Percentiles rank a stretch among this genome's conserved stretches.
phyloP scores from a whole-genome alignment of 2,113 vertebrate species.

The Leiothrix lutea region DNA sequence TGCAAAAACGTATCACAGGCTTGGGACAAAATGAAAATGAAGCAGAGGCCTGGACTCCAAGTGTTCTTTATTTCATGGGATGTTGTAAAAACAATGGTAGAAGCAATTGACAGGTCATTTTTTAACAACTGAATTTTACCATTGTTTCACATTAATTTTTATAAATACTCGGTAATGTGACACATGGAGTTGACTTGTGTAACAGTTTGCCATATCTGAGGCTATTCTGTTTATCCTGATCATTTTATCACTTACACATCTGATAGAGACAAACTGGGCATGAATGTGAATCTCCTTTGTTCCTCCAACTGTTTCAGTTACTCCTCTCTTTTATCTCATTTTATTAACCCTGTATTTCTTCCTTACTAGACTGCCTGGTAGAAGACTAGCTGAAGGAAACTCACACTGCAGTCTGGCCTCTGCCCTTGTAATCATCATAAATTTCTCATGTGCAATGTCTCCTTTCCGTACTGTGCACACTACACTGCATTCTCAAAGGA shows the following conservation, averaged over 20 bases:
- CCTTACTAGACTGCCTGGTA: background rate
- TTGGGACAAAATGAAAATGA: conserved; percentile 16
- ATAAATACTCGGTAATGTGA: conserved; percentile 18
- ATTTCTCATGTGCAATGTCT: background rate
- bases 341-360: background rate
- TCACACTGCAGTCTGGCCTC: background rate
- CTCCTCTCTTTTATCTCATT: background rate
- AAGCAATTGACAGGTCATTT: conserved; percentile 4
- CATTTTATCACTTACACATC: background rate
- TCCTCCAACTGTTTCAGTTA: background rate
- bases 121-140: background rate
- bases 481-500: background rate
- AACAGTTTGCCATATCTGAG: background rate
- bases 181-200: background rate
- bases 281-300: background rate
- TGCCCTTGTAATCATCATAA: background rate
- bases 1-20: background rate
- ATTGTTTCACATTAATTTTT: conserved; percentile 30
- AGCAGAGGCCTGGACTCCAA: background rate
- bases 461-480: background rate
- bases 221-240: background rate
- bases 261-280: background rate
- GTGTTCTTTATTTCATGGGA: background rate
- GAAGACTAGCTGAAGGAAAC: background rate
- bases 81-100: conserved; percentile 19